These are phyloP conservation scores for Choreutis nemorana DNA, from an alignment of 2,888 invertebrate genomes.

Conservation along the genomic window DNA sequence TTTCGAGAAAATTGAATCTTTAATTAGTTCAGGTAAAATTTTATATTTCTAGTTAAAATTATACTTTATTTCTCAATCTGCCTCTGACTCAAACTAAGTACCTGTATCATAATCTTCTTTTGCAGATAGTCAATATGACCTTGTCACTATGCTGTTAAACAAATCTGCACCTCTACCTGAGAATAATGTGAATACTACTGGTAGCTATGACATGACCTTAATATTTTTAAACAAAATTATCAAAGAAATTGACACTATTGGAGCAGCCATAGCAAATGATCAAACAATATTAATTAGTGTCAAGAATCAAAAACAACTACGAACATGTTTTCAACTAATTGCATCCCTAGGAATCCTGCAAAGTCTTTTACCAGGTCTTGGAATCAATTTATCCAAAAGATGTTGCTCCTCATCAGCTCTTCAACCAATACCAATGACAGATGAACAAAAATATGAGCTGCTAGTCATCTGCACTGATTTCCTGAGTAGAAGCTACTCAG, in stretches of 20 bases:
- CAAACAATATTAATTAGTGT: conserved; percentile 67
- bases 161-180: conserved; percentile 10
- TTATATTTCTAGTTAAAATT: conserved; percentile 4
- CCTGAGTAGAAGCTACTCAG: conserved; percentile 47
- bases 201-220: conserved; percentile 25
- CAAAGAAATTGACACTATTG: conserved; percentile 41
- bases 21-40: conserved; percentile 26
- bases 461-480: conserved; percentile 56
- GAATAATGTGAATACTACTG: conserved; percentile 9
- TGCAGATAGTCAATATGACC: conserved; percentile 34
- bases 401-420: conserved; percentile 34
- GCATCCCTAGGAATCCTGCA: conserved; percentile 72
- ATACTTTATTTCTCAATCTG: too few relatives aligned
- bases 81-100: too few relatives aligned
- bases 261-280: conserved; percentile 26
- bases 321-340: conserved; percentile 68
- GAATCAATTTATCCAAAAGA: conserved; percentile 54
- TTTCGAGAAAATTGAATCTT: conserved; percentile 25
- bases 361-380: conserved; percentile 72
- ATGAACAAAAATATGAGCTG: conserved; percentile 59
- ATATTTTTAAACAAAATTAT: conserved; percentile 48
- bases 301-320: conserved; percentile 70
- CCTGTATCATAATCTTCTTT: conserved; percentile 9
- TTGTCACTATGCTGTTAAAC: conserved; percentile 17
- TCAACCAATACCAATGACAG: conserved; percentile 32